Evolutionary conservation across 2,113 vertebrate genomes (phyloP).

Genomic region (Chunga burmeisteri): DNA sequence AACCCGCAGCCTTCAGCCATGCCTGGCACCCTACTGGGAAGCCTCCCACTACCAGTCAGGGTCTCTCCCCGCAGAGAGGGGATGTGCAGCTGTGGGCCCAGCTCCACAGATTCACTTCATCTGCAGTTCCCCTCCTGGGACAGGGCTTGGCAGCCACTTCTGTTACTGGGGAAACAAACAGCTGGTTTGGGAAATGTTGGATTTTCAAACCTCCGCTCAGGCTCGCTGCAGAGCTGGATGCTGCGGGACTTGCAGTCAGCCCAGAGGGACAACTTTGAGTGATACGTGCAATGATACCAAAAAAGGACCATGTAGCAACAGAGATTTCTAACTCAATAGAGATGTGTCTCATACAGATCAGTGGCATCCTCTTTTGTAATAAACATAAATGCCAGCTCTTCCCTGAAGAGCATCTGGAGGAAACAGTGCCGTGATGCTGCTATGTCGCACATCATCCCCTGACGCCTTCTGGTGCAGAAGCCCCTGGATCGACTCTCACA

Average conservation of each 20-base stretch:
- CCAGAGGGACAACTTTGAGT: neutral
- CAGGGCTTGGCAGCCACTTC: neutral
- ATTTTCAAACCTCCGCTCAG: fast-evolving
- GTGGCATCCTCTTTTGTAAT: neutral
- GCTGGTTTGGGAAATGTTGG: neutral
- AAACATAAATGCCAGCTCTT: neutral
- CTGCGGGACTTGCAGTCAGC: neutral
- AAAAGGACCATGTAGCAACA: fast-evolving
- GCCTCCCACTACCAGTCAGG: neutral
- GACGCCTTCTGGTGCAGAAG: neutral
- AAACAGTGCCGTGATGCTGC: fast-evolving
- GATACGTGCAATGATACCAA: neutral
- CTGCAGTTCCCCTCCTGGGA: neutral
- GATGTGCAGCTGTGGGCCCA: neutral
- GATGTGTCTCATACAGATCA: neutral
- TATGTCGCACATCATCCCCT: neutral
- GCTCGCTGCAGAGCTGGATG: neutral
- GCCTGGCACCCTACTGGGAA: neutral
- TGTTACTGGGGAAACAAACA: neutral
- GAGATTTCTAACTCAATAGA: neutral
- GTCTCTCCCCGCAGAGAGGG: neutral
- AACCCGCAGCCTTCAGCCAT: neutral
- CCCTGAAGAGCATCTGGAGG: neutral
- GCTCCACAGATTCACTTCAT: fast-evolving
- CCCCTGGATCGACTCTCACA: neutral